Evolutionary conservation across 2,888 invertebrate genomes (phyloP), one percentile per base, ranked within the genome.

Genomic region (Elegia similella): DNA sequence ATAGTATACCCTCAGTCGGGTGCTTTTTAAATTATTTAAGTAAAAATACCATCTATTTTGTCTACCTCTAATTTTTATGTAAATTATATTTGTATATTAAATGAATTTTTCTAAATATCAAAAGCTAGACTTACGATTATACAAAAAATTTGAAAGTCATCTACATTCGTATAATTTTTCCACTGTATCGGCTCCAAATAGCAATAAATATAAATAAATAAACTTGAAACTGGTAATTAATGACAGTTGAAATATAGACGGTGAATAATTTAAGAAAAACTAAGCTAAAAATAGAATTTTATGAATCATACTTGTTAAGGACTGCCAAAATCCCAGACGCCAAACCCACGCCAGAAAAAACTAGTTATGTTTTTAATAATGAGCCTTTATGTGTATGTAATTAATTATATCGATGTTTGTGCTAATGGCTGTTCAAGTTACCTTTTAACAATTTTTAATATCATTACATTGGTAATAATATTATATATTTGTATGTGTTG

Each of bases 131-230:
- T 12, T 38, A n/a, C n/a, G 5, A 12, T 12, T 17, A 16, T 38
- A 50, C 13, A 50, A 38, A 43, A 13, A 5, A 53, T 54, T 43
- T 54, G 54, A 54, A 54, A 54, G 54, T 44, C 29, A 32, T 13
- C 43, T 43, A 54, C 54, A 44, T 54, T 54, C 54, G 13, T 44
- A 13, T 30, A 13, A 16, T 43, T 44, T 54, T 54, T 50, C 50
- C 34, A 38, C 16, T 43, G 38, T 12, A 38, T 38, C 8, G 38
- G 5, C 38, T 12, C 38, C 46, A 23, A 17, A 44, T 2, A 23
- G 23, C 16, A 29, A 0, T 7, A 50, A 15, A 30, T 15, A 30
- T 17, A 42, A 23, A 50, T 32, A 30, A 30, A 30, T 17, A 42
- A 23, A 52, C 17, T 15, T 13, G 13, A 42, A 50, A 50, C 6